Evolutionary conservation across 2,797 vertebrate genomes (phyloP).

Genomic region (Ptychadena robeensis): DNA sequence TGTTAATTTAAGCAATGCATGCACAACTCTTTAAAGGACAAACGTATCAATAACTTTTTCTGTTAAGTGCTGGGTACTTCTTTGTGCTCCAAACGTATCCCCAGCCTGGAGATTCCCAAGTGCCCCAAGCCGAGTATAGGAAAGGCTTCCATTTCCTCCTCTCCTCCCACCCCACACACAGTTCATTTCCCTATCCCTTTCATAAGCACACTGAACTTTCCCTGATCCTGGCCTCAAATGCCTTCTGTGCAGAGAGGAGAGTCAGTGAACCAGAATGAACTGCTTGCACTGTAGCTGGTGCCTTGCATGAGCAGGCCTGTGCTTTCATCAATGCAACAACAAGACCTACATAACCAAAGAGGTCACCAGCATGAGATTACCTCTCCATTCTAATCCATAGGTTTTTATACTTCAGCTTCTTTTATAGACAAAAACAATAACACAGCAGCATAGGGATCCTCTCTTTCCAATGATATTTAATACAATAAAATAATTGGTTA

Average conservation of each 20-base stretch:
- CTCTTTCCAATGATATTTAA: too few species aligned
- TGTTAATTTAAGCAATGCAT: too few species aligned
- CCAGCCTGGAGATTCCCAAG: not conserved
- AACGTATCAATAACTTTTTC: too few species aligned
- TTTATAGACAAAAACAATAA: not conserved
- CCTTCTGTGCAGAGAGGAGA: constrained; percentile 52
- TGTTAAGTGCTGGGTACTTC: not conserved
- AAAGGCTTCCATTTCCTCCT: constrained; percentile 7
- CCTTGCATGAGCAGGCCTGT: not conserved
- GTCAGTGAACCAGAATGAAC: constrained; percentile 58
- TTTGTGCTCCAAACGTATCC: not conserved
- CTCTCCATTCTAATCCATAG: not conserved
- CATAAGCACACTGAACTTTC: constrained; percentile 56
- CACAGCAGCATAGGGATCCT: too few species aligned
- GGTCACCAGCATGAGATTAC: not conserved
- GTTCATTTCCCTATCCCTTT: constrained; percentile 39
- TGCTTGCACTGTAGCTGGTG: constrained; percentile 24
- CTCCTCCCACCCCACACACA: constrained; percentile 15
- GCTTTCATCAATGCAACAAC: not conserved
- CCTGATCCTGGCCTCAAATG: constrained; percentile 61
- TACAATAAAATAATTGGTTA: too few species aligned
- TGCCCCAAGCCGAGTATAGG: not conserved
- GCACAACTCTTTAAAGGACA: too few species aligned
- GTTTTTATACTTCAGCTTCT: not conserved
- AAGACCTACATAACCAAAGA: not conserved